Percentiles rank a stretch among this genome's conserved stretches.
phyloP scores from a whole-genome alignment of 2,888 invertebrate genomes.

The Phanerotoma sp. region DNA sequence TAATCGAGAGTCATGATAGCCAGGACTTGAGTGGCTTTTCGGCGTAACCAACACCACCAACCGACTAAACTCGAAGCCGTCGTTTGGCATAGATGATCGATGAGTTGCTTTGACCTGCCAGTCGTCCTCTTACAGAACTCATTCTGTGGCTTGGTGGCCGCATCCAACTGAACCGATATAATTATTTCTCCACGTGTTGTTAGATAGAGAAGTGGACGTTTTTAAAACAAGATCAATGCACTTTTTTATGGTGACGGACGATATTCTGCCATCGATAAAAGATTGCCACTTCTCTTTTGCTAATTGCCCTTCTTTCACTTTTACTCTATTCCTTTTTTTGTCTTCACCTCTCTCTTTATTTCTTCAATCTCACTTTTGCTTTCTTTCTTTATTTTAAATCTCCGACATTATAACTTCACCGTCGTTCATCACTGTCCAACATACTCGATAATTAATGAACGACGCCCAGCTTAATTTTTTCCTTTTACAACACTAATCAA shows the following conservation, averaged over 20 bases:
- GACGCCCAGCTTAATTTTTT: slow-evolving; percentile 27
- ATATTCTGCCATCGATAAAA: slow-evolving; percentile 24
- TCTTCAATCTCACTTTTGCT: slow-evolving; percentile 11
- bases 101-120: slow-evolving; percentile 53
- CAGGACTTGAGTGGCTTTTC: slow-evolving; percentile 24
- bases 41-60: slow-evolving; percentile 9
- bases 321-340: slow-evolving; percentile 23
- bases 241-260: slow-evolving; percentile 5
- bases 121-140: slow-evolving; percentile 41
- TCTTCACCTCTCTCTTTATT: slow-evolving; percentile 18
- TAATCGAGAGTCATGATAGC: slow-evolving; percentile 31
- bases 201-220: slow-evolving; percentile 1
- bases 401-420: slow-evolving; percentile 33
- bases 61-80: slow-evolving; percentile 47
- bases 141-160: slow-evolving; percentile 24
- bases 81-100: slow-evolving; percentile 52
- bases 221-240: neutral
- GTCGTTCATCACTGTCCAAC: slow-evolving; percentile 38
- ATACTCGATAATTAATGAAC: slow-evolving; percentile 37
- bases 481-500: slow-evolving; percentile 8
- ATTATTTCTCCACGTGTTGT: slow-evolving; percentile 46
- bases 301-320: slow-evolving; percentile 23
- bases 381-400: slow-evolving; percentile 31
- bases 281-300: slow-evolving; percentile 27
- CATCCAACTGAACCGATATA: slow-evolving; percentile 52